Percentiles rank a stretch among this genome's conserved stretches.
Conservation (phyloP, 2,797 vertebrate species). For the Pseudochromis fuscus region DNA sequence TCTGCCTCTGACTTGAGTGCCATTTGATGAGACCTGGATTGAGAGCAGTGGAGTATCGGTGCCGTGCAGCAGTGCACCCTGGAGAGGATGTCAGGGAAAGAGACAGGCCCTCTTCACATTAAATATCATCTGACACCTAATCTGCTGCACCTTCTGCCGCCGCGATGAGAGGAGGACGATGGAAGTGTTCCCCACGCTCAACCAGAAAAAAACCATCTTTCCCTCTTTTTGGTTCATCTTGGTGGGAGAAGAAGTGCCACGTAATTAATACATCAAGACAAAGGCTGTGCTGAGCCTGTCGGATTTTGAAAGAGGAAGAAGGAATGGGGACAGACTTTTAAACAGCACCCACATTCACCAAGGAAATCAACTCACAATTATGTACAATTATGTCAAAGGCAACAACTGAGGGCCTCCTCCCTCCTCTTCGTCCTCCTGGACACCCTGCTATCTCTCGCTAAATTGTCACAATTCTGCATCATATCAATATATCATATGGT, state of each 20-base stretch:
- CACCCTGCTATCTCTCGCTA: constrained; percentile 59
- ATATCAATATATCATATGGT: constrained; percentile 73
- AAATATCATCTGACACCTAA: constrained; percentile 84
- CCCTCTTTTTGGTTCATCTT: constrained; percentile 31
- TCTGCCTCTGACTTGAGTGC: constrained; percentile 60
- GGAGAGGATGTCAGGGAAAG: constrained; percentile 75
- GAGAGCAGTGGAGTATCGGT: constrained; percentile 72
- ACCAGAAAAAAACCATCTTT: constrained; percentile 25
- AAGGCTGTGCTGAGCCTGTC: constrained; percentile 42
- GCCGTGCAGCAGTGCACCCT: constrained; percentile 71
- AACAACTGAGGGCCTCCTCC: constrained; percentile 39
- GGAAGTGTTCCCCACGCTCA: constrained; percentile 21
- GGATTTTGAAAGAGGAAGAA: constrained; percentile 35
- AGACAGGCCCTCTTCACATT: constrained; percentile 79
- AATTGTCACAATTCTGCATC: constrained; percentile 71
- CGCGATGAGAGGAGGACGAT: constrained; percentile 62
- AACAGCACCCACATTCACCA: constrained; percentile 24
- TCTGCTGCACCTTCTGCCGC: constrained; percentile 78
- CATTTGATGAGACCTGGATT: constrained; percentile 80
- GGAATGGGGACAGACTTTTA: constrained; percentile 46
- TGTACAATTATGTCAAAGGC: constrained; percentile 50
- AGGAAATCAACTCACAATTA: constrained; percentile 53
- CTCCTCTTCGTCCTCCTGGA: constrained; percentile 28
- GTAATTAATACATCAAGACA: constrained; percentile 77
- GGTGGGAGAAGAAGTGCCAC: constrained; percentile 29